phyloP scores from a whole-genome alignment of 2,888 invertebrate species.

The Amblyteles armatorius region DNA sequence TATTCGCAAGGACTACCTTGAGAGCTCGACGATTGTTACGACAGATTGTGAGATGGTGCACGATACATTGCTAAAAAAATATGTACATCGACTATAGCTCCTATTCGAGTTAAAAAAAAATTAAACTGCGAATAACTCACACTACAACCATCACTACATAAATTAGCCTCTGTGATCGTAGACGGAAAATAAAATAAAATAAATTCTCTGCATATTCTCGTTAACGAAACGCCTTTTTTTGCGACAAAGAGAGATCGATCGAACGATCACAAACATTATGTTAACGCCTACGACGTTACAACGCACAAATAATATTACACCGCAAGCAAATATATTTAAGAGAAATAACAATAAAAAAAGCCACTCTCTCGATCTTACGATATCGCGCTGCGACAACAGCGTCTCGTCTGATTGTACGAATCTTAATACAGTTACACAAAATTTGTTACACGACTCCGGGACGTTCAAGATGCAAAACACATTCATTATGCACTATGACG shows the following conservation, averaged over 20 bases:
- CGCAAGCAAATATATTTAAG: slow-evolving; percentile 60
- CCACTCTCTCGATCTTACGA: slow-evolving; percentile 55
- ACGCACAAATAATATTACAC: slow-evolving; percentile 64
- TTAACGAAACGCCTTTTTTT: slow-evolving; percentile 13
- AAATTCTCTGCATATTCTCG: slow-evolving; percentile 10
- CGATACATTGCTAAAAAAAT: slow-evolving; percentile 15
- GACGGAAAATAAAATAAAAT: slow-evolving; percentile 9
- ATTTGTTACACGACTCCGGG: slow-evolving; percentile 59
- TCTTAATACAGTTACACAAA: slow-evolving; percentile 27
- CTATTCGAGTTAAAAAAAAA: background rate
- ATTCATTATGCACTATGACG: slow-evolving; percentile 67
- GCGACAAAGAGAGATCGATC: slow-evolving; percentile 29
- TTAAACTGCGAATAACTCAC: background rate
- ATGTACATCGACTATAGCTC: slow-evolving; percentile 27
- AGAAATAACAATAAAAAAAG: slow-evolving; percentile 23
- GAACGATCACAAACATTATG: slow-evolving; percentile 16
- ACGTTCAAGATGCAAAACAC: slow-evolving; percentile 73
- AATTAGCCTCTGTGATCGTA: background rate
- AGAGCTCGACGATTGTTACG: background rate
- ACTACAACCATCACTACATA: slow-evolving; percentile 5
- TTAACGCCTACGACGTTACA: slow-evolving; percentile 52
- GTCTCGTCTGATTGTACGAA: background rate
- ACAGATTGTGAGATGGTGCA: slow-evolving; percentile 16
- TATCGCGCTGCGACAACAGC: slow-evolving; percentile 4
- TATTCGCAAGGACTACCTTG: too few relatives aligned